Conservation (phyloP, 2,888 invertebrate genomes). For the Bimastos eiseni region DNA sequence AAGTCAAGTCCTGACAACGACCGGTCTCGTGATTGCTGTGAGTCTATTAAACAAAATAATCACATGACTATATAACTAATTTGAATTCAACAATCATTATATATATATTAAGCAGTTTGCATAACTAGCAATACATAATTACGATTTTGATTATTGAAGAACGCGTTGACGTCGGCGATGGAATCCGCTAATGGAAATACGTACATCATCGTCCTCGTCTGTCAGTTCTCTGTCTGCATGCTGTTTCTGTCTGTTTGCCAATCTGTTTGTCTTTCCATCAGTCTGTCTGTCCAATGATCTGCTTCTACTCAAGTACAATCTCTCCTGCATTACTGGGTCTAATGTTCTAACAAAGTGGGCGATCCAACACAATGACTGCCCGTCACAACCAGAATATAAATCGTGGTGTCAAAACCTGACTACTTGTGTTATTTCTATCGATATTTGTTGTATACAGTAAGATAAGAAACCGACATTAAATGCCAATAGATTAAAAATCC, state of each 20-base stretch:
- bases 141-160: too few relatives aligned
- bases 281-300: not conserved
- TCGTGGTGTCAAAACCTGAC: not conserved
- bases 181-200: too few relatives aligned
- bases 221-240: not conserved
- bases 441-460: too few relatives aligned
- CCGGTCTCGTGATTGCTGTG: constrained; percentile 43
- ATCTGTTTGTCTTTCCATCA: not conserved
- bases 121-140: too few relatives aligned
- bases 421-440: not conserved
- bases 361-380: not conserved
- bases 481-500: too few relatives aligned
- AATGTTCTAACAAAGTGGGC: too few relatives aligned
- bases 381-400: not conserved
- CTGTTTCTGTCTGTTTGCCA: not conserved
- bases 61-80: not conserved
- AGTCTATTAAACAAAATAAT: not conserved
- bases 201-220: too few relatives aligned
- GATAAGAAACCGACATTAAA: too few relatives aligned
- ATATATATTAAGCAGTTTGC: too few relatives aligned
- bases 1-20: constrained; percentile 43
- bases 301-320: too few relatives aligned
- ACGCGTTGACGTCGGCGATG: too few relatives aligned
- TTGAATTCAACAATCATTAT: not conserved
- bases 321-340: too few relatives aligned